Evolutionary conservation across 2,113 vertebrate species (phyloP).

Genomic region (Ancistrus triradiatus): DNA sequence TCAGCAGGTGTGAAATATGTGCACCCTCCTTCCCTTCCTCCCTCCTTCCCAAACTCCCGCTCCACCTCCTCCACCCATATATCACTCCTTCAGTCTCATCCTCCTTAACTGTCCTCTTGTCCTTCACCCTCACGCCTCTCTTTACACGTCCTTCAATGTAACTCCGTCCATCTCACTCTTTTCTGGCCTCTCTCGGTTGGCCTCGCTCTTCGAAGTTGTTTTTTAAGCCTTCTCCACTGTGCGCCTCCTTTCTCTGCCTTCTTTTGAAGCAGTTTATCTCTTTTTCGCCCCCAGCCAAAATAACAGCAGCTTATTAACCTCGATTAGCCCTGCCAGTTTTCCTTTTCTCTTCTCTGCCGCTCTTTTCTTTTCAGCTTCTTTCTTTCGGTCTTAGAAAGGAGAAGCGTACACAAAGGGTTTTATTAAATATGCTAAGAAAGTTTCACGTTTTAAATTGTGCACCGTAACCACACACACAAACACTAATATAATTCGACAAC

Average conservation of each 20-base stretch:
- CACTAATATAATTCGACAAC: not conserved
- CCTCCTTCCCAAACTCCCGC: constrained; percentile 36
- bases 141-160: not conserved
- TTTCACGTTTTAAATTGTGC: not conserved
- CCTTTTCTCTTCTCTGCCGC: constrained; percentile 20
- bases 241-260: constrained; percentile 31
- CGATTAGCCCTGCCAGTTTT: constrained; percentile 60
- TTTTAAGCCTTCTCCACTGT: no score
- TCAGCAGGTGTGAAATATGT: constrained; percentile 67
- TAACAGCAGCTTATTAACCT: constrained; percentile 70
- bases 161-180: constrained; percentile 24
- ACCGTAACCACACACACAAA: constrained; percentile 20
- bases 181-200: constrained; percentile 1
- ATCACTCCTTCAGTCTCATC: constrained; percentile 22
- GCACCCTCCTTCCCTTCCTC: constrained; percentile 32
- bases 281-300: constrained; percentile 61
- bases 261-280: constrained; percentile 55
- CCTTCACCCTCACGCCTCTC: not conserved
- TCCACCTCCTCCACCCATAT: constrained; percentile 22
- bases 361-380: constrained; percentile 20
- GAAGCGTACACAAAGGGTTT: constrained; percentile 2
- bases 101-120: constrained; percentile 21
- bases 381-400: not conserved
- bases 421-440: constrained; percentile 9
- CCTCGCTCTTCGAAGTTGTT: constrained; percentile 31